These are phyloP conservation scores for Eupithecia subfuscata DNA, from an alignment of 2,888 invertebrate genomes.

Conservation along the genomic window DNA sequence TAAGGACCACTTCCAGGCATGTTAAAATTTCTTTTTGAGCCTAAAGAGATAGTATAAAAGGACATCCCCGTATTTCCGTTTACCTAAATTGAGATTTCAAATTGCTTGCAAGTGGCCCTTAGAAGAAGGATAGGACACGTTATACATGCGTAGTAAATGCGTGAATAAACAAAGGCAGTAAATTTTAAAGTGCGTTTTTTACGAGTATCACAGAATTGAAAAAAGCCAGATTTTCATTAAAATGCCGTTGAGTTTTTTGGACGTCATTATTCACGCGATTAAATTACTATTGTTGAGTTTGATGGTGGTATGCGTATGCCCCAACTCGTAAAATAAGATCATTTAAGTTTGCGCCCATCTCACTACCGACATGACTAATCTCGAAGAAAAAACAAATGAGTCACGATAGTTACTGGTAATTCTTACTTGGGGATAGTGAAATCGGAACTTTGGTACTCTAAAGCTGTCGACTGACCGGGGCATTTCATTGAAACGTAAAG, in stretches of 20 bases:
- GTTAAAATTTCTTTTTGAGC: background rate
- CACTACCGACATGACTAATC: background rate
- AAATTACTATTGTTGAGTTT: background rate
- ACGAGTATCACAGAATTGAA: background rate
- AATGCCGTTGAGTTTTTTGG: background rate
- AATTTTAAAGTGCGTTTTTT: background rate
- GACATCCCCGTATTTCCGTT: background rate
- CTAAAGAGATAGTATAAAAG: background rate
- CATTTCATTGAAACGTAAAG: background rate
- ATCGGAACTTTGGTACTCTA: background rate
- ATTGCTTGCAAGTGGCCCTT: background rate
- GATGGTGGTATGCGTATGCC: background rate
- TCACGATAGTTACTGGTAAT: background rate
- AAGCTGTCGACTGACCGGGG: background rate
- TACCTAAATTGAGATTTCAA: background rate
- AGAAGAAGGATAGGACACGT: background rate
- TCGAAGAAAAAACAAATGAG: background rate
- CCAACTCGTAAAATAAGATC: background rate
- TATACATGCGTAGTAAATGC: background rate
- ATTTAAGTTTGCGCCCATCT: background rate
- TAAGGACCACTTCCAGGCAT: background rate
- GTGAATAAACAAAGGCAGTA: background rate
- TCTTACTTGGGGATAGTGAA: background rate
- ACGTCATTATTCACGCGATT: background rate
- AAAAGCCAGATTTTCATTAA: background rate